Base-by-base conservation (phyloP, 2,797 vertebrate genomes). In the Clangula hyemalis region DNA sequence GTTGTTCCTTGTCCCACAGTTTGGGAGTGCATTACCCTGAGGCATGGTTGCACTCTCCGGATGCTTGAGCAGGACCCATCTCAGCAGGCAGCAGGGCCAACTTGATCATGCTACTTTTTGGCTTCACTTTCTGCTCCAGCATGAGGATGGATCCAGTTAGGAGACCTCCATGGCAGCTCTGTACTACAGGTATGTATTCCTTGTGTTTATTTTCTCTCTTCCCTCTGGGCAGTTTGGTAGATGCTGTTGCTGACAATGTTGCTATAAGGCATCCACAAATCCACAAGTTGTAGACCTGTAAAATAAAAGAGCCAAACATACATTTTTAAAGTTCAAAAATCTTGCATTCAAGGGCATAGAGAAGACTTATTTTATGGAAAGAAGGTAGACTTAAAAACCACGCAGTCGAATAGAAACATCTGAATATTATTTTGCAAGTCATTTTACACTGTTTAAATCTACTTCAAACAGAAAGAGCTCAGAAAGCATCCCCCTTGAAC, bases 41-140 rank as follows among this genome's bases (percentile, higher is more conserved):
- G 65, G 68, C 78, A 2, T 0, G 0, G 2, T 0, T 56, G 27
- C 11, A 10, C 5, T 61, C 24, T 61, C 66, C 28, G 1, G 0
- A 10, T 8, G 77, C 22, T 64, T 0, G 0, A 64, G 1, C 45
- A 43, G 68, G 58, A 86, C 22, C 11, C 6, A 0, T n/a, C 0
- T 0, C 45, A 80, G 54, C 54, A 38, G 28, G 6, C 60, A 6
- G 61, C 65, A 74, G 27, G 25, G 34, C 8, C 49, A 75, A 56
- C 18, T 54, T 53, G 17, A 17, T 8, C 49, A 8, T 32, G 32
- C 17, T 60, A 6, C 38, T 30, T 20, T 1, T 20, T 41, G 61
- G 38, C 49, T 71, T 30, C 7, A 8, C 30, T 74, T 68, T 39
- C 51, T 61, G 66, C 30, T 34, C 25, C 76, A 69, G 30, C 38